Base-by-base conservation (phyloP, 2,797 vertebrate genomes). In the Pogonophryne albipinna region DNA sequence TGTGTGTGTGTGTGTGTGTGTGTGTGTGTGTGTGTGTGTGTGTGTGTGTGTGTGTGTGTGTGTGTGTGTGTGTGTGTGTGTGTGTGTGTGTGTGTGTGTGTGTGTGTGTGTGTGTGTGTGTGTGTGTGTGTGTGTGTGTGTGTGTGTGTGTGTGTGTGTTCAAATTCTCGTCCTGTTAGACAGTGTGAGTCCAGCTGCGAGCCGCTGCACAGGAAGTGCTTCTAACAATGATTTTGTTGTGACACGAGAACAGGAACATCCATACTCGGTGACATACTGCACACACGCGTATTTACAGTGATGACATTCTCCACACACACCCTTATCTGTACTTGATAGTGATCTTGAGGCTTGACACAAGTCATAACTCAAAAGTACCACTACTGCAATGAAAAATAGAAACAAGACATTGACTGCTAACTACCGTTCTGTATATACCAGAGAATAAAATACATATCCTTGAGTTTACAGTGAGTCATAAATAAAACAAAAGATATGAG, bases 121-220 rank as follows among this genome's bases (percentile, higher is more conserved):
- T 34, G 34, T 34, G 34, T 34, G 34, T 34, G 6, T 8, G 34
- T 34, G 34, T 34, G 31, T 7, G 31, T 34, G 31, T 7, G 31
- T 34, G 31, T 34, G 31, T 34, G 31, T 34, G 31, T 34, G 73
- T 70, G 42, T 76, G 71, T 56, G 64, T 72, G 23, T 84, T 83
- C 66, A 75, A 56, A 82, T 83, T 74, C 81, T 68, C 78, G 44
- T 56, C 44, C 49, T 10, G 6, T 90, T 87, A 89, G 85, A 92
- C 87, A 89, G 45, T 49, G 12, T 55, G 74, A 76, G 79, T 84
- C 81, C 93, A 93, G 93, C 91, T 91, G 90, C 67, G 79, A 57
- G 38, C 71, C 66, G 80, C 77, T 83, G 86, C 72, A 85, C 85
- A 82, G 90, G 92, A 94, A 93, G 79, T 80, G 42, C 10, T 72